A percentile compares a stretch with the other conserved stretches of the same genome.
phyloP scores from a whole-genome alignment of 2,797 vertebrate genomes.

The Gallinago solitaria region DNA sequence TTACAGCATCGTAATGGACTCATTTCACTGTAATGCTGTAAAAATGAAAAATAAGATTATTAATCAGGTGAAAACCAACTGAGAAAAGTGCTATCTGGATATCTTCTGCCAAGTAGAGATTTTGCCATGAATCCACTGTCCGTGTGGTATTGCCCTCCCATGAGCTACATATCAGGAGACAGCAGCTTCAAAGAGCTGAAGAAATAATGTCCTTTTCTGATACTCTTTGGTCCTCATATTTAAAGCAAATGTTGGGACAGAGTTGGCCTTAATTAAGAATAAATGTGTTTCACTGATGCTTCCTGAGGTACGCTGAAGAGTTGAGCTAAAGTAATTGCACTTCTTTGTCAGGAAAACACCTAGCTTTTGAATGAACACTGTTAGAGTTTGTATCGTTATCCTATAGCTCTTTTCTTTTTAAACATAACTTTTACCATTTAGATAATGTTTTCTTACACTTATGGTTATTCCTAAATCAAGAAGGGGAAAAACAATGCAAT shows the following conservation, averaged over 20 bases:
- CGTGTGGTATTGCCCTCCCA: not conserved
- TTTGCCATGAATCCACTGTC: conserved; percentile 3
- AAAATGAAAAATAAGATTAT: conserved; percentile 59
- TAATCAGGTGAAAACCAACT: conserved; percentile 61
- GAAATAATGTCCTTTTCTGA: conserved; percentile 53
- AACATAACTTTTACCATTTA: not conserved
- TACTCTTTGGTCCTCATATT: conserved; percentile 63
- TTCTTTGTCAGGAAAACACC: conserved; percentile 33
- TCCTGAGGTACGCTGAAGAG: conserved; percentile 36
- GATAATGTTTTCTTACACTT: not conserved
- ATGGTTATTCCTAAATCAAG: not conserved
- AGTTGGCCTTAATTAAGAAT: conserved; percentile 53
- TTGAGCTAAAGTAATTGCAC: not conserved
- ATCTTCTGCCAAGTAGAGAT: not conserved
- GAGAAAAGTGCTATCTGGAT: conserved; percentile 23
- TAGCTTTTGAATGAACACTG: not conserved
- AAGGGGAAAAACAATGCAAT: not conserved
- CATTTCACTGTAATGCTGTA: conserved; percentile 36
- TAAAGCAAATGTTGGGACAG: conserved; percentile 67
- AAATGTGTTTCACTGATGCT: conserved; percentile 54
- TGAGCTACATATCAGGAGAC: conserved; percentile 25
- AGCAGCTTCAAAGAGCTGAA: conserved; percentile 57
- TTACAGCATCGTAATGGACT: conserved; percentile 52
- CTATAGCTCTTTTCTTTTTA: not conserved
- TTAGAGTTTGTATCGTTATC: not conserved